Evolutionary conservation across 1,140 invertebrate species (phyloP).

Genomic region (Paralvinella palmiformis): DNA sequence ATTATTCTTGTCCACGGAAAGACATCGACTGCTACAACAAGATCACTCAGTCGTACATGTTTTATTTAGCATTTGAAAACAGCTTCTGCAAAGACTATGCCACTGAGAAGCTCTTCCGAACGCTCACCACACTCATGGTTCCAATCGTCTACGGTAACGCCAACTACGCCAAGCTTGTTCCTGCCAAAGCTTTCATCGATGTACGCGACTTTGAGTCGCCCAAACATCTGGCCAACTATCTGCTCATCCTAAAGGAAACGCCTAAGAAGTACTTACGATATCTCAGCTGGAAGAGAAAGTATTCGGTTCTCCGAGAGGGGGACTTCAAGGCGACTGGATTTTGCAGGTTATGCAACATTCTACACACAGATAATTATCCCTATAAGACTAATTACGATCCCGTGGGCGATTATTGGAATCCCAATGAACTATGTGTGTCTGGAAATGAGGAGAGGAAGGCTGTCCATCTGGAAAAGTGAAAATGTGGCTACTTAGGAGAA

Average conservation of each 20-base stretch:
- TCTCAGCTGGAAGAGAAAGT: too few relatives aligned
- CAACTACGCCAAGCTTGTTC: neutral
- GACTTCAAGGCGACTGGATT: too few relatives aligned
- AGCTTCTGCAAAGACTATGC: slow-evolving; percentile 31
- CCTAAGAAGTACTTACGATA: too few relatives aligned
- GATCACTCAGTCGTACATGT: slow-evolving; percentile 20
- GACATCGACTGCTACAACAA: slow-evolving; percentile 4
- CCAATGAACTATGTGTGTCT: too few relatives aligned
- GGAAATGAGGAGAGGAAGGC: too few relatives aligned
- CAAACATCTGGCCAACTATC: neutral
- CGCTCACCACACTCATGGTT: neutral
- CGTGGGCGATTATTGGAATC: too few relatives aligned
- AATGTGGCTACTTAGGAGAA: too few relatives aligned
- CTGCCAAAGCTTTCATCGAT: neutral
- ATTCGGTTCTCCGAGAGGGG: too few relatives aligned
- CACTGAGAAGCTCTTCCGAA: slow-evolving; percentile 30
- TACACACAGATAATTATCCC: too few relatives aligned
- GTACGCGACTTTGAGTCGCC: neutral
- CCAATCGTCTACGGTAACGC: neutral
- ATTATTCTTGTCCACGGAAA: slow-evolving; percentile 23
- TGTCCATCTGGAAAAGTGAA: too few relatives aligned
- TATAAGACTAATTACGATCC: too few relatives aligned
- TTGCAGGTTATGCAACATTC: too few relatives aligned
- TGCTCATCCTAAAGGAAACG: neutral
- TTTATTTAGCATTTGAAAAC: slow-evolving; percentile 35